phyloP scores from a whole-genome alignment of 2,888 invertebrate species.

The Drepana falcataria region DNA sequence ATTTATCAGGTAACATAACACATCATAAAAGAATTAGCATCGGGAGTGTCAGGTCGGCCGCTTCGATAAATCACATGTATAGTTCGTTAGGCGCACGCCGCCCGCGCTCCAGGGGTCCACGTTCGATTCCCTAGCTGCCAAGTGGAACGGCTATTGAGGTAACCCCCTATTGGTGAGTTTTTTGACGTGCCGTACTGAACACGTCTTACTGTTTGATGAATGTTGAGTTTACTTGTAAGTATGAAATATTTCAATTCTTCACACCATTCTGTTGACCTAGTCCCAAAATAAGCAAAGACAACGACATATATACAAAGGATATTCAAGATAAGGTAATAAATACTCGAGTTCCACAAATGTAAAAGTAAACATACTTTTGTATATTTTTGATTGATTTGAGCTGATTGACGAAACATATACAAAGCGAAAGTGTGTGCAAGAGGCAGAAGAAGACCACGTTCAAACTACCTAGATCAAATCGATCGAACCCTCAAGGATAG shows the following conservation, averaged over 20 bases:
- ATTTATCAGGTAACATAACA: conserved; percentile 60
- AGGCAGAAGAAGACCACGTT: no score
- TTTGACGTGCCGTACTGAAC: conserved; percentile 66
- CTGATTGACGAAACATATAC: no score
- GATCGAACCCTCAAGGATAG: no score
- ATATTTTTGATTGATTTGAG: no score
- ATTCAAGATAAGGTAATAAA: no score
- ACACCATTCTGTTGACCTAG: no score
- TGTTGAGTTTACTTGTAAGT: conserved; percentile 24
- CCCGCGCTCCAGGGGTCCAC: conserved; percentile 63
- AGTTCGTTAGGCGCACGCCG: conserved; percentile 70
- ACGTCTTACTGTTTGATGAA: conserved; percentile 56
- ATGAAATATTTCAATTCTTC: conserved; percentile 11
- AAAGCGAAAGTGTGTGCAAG: no score
- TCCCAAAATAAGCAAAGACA: no score
- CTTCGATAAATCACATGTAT: conserved; percentile 63
- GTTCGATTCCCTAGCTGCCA: conserved; percentile 65
- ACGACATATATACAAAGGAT: no score
- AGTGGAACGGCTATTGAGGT: conserved; percentile 60
- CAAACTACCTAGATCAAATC: no score
- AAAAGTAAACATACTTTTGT: no score
- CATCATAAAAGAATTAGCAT: conserved; percentile 69
- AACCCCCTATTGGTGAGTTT: conserved; percentile 70
- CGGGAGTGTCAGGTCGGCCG: conserved; percentile 47
- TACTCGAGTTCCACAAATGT: no score